These are phyloP conservation scores for Actinernus sp. DNA, from an alignment of 92 coral and sea anemone genomes.

Conservation along the genomic window DNA sequence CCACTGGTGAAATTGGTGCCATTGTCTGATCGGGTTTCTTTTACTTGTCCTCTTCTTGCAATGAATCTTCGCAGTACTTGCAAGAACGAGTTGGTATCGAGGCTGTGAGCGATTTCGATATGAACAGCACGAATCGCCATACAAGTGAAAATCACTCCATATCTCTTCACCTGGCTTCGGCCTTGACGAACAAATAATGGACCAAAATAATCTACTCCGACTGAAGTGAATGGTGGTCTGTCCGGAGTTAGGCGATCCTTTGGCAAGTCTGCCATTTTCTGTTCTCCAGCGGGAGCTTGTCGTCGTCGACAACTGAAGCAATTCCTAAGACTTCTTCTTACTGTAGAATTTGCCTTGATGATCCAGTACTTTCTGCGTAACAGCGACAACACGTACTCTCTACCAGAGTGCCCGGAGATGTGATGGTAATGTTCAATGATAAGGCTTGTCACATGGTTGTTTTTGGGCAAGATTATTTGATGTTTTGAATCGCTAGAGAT, in stretches of 20 bases:
- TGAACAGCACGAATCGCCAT: slow-evolving; percentile 16
- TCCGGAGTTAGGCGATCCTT: slow-evolving; percentile 12
- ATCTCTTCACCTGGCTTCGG: slow-evolving; percentile 13
- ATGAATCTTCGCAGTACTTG: slow-evolving; percentile 20
- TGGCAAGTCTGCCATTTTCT: slow-evolving; percentile 30
- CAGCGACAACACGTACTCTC: slow-evolving; percentile 5
- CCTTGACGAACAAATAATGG: slow-evolving; percentile 20
- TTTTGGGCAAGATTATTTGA: slow-evolving; percentile 21
- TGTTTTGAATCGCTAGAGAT: slow-evolving; percentile 2
- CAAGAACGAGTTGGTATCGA: slow-evolving; percentile 32
- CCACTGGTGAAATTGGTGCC: slow-evolving; percentile 18
- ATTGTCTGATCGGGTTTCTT: slow-evolving; percentile 17
- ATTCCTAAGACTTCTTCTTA: background rate
- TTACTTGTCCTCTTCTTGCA: slow-evolving; percentile 20
- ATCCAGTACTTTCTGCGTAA: slow-evolving; percentile 27
- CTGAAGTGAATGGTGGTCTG: slow-evolving; percentile 18
- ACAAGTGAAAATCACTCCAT: slow-evolving; percentile 32
- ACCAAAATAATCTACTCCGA: slow-evolving; percentile 25
- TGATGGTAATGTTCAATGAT: slow-evolving; percentile 11
- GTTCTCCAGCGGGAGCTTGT: slow-evolving; percentile 17
- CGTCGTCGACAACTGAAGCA: slow-evolving; percentile 11
- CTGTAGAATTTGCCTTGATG: slow-evolving; percentile 4
- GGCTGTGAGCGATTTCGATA: slow-evolving; percentile 23
- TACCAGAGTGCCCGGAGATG: slow-evolving; percentile 22
- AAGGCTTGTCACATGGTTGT: slow-evolving; percentile 14